Percentiles rank a stretch among this genome's conserved stretches.
Evolutionary conservation across 2,888 invertebrate genomes (phyloP).

Genomic region (Siphonodentalium dalli): DNA sequence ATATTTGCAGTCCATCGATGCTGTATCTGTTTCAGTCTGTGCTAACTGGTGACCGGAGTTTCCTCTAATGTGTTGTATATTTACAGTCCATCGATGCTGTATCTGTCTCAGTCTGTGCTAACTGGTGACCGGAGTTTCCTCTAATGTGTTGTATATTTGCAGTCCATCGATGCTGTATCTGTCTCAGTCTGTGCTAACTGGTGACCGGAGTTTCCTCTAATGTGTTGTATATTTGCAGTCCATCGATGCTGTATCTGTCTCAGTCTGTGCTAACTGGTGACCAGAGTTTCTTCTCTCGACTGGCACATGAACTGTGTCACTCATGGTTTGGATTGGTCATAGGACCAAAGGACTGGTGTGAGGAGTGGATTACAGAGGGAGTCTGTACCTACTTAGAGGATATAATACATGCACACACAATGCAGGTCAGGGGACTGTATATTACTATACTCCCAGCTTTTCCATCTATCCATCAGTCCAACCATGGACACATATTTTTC

Average conservation of each 20-base stretch:
- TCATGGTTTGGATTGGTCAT: conserved; percentile 67
- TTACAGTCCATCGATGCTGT: conserved; percentile 62
- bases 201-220: too few relatives aligned
- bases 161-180: conserved; percentile 64
- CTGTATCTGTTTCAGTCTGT: conserved; percentile 64
- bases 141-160: conserved; percentile 24
- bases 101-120: conserved; percentile 63
- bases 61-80: too few relatives aligned
- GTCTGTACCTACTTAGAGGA: conserved; percentile 67
- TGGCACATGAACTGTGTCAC: conserved; percentile 66
- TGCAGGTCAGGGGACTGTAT: conserved; percentile 34
- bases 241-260: conserved; percentile 64
- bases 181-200: conserved; percentile 60
- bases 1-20: conserved; percentile 57
- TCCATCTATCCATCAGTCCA: not conserved
- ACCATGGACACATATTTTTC: not conserved
- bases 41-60: conserved; percentile 52
- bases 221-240: conserved; percentile 49
- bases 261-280: conserved; percentile 59
- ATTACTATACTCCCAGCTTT: conserved; percentile 18
- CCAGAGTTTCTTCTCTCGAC: conserved; percentile 47
- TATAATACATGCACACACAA: conserved; percentile 52
- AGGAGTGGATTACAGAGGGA: conserved; percentile 68
- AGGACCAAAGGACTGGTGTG: conserved; percentile 66
- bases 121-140: too few relatives aligned